Evolutionary conservation across 2,113 vertebrate species (phyloP).

Genomic region (Nannobrachium achirus): DNA sequence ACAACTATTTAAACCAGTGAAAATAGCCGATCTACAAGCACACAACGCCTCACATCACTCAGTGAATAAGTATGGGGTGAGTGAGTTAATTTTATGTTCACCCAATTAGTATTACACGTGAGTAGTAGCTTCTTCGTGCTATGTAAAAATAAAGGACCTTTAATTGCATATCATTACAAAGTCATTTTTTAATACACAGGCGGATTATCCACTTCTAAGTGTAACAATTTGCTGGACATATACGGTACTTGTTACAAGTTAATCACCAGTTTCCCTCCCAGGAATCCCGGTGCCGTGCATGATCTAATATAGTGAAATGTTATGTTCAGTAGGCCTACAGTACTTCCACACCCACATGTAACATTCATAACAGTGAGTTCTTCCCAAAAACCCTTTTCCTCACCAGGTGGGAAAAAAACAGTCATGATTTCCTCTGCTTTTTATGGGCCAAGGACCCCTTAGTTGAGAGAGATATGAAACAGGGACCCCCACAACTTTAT

Average conservation of each 20-base stretch:
- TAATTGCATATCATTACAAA: slow-evolving; percentile 73
- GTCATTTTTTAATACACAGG: slow-evolving; percentile 59
- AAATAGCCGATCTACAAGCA: too few species aligned
- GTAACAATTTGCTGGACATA: slow-evolving; percentile 70
- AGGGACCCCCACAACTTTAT: too few species aligned
- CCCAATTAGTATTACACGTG: slow-evolving; percentile 64
- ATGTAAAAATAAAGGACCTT: slow-evolving; percentile 54
- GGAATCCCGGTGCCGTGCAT: slow-evolving; percentile 54
- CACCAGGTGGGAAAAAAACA: slow-evolving; percentile 62
- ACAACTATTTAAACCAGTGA: too few species aligned
- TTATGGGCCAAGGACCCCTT: too few species aligned
- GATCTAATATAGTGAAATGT: slow-evolving; percentile 64
- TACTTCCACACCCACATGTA: slow-evolving; percentile 44
- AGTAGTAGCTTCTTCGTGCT: slow-evolving; percentile 54
- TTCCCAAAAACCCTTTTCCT: slow-evolving; percentile 49
- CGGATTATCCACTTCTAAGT: slow-evolving; percentile 69
- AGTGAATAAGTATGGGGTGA: slow-evolving; percentile 34
- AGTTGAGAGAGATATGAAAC: too few species aligned
- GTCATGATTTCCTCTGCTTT: slow-evolving; percentile 52
- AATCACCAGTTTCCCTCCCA: slow-evolving; percentile 70
- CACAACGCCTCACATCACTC: background rate
- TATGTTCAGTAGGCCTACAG: slow-evolving; percentile 55
- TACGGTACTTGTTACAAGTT: slow-evolving; percentile 67
- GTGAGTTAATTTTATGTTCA: slow-evolving; percentile 47
- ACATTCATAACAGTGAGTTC: slow-evolving; percentile 55